phyloP scores from a whole-genome alignment of 2,888 invertebrate genomes.

The Entomobrya multifasciata region DNA sequence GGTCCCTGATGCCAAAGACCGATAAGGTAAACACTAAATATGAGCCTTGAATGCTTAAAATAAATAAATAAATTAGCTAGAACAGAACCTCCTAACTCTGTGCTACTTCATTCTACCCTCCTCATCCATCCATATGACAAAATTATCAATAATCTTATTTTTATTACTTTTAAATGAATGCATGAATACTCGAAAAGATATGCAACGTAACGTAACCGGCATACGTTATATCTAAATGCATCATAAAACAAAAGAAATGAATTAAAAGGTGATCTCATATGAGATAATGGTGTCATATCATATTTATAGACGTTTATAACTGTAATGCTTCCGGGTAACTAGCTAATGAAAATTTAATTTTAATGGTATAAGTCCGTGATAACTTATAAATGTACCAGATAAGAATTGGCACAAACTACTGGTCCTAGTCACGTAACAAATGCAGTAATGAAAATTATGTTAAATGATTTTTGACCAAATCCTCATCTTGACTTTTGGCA shows the following conservation, averaged over 20 bases:
- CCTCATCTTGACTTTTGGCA: not conserved
- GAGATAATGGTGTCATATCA: not conserved
- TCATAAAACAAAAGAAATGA: not conserved
- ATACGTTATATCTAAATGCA: not conserved
- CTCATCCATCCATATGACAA: not conserved
- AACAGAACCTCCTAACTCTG: not conserved
- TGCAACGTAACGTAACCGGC: no score
- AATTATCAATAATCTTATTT: constrained; percentile 12
- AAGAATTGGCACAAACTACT: constrained; percentile 1
- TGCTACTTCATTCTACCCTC: not conserved
- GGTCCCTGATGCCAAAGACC: constrained; percentile 28
- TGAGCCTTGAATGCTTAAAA: constrained; percentile 21
- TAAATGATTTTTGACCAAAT: not conserved
- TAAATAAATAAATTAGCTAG: not conserved
- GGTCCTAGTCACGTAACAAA: not conserved
- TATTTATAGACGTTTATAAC: not conserved
- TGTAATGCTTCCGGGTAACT: constrained; percentile 20
- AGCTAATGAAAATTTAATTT: not conserved
- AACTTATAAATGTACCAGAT: not conserved
- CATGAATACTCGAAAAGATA: no score
- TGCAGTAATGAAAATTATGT: not conserved
- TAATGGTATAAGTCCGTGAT: not conserved
- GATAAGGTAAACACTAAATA: constrained; percentile 13
- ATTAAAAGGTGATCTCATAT: not conserved
- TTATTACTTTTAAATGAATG: not conserved